Conservation (phyloP, 2,888 invertebrate genomes). For the Pheosia gnoma region DNA sequence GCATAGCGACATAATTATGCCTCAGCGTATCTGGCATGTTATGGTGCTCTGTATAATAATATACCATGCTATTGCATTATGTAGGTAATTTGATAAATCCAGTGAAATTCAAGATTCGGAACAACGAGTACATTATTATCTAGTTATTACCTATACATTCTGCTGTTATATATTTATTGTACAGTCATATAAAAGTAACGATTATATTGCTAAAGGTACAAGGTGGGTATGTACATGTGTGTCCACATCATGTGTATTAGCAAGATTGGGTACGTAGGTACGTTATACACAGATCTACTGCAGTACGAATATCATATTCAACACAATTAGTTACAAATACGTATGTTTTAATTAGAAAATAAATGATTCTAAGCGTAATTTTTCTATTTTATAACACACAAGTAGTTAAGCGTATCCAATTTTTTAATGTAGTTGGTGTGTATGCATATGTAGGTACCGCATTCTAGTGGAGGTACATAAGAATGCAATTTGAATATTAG, state of each 20-base stretch:
- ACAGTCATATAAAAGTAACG: conserved; percentile 43
- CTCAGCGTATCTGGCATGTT: conserved; percentile 27
- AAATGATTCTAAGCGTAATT: conserved; percentile 80
- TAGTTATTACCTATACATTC: conserved; percentile 58
- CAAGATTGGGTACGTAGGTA: conserved; percentile 69
- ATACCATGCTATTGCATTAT: conserved; percentile 37
- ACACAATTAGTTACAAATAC: conserved; percentile 78
- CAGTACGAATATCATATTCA: conserved; percentile 76
- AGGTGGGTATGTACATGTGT: conserved; percentile 51
- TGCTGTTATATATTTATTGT: conserved; percentile 40
- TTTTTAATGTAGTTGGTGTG: conserved; percentile 54
- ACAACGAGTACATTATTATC: conserved; percentile 63
- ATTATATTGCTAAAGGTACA: conserved; percentile 49
- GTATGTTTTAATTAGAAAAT: conserved; percentile 70
- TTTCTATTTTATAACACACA: conserved; percentile 79
- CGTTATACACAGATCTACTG: conserved; percentile 80
- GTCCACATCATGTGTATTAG: conserved; percentile 60
- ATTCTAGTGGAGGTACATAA: conserved; percentile 31
- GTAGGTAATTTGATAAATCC: conserved; percentile 43
- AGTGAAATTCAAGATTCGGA: conserved; percentile 50
- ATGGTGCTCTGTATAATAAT: conserved; percentile 17
- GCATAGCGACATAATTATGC: conserved; percentile 1
- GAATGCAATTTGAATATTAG: conserved; percentile 53
- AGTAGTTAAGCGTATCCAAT: conserved; percentile 76
- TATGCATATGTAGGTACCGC: conserved; percentile 51